Conservation (phyloP, 2,113 vertebrate species). For the Pangasianodon gigas region DNA sequence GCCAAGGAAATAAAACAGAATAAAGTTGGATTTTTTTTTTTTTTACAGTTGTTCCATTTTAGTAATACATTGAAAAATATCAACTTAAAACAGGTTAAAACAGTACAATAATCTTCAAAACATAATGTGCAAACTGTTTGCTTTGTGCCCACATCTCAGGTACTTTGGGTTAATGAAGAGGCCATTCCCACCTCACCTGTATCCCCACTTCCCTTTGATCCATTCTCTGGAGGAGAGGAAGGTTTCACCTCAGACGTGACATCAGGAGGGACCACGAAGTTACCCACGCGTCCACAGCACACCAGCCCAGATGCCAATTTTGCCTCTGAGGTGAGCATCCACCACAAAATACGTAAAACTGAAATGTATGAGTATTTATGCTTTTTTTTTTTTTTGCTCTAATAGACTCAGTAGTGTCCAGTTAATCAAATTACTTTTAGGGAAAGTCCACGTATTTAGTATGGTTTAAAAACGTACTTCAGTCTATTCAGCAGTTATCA, state of each 20-base stretch:
- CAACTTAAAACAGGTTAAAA: background rate
- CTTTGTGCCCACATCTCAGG: constrained; percentile 60
- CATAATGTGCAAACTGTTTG: background rate
- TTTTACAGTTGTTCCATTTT: background rate
- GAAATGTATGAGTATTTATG: background rate
- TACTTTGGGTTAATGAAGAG: constrained; percentile 81
- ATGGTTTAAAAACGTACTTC: background rate
- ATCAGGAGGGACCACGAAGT: constrained; percentile 65
- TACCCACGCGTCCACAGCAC: constrained; percentile 67
- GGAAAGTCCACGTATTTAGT: background rate
- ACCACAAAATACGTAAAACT: background rate
- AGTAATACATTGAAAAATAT: background rate
- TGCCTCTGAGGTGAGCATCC: constrained; percentile 75
- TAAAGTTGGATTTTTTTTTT: background rate
- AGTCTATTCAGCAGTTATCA: background rate
- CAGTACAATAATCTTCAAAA: background rate
- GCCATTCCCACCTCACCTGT: constrained; percentile 64
- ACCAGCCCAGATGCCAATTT: constrained; percentile 79
- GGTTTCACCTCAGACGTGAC: constrained; percentile 60
- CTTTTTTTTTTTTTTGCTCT: background rate
- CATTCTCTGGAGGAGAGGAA: constrained; percentile 53
- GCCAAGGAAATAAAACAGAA: background rate
- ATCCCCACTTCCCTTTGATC: constrained; percentile 58
- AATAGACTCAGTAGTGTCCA: background rate
- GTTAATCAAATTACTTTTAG: background rate